Evolutionary conservation across 2,888 invertebrate species (phyloP), one percentile per base, ranked within the genome.

Genomic region (Pegoplata infirma): DNA sequence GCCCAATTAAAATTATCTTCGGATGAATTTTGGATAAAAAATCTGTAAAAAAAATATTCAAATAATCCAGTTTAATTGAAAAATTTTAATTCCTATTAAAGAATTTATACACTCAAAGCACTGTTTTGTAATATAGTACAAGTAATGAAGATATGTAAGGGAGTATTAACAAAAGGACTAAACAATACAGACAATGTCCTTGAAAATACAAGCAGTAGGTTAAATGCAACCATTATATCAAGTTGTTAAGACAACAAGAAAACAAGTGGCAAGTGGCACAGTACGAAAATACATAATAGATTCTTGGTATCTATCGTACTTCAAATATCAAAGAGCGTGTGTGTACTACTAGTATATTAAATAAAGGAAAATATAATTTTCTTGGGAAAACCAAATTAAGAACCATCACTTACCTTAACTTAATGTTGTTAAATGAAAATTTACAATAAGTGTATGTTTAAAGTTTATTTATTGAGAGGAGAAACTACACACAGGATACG

Each of bases 131-230:
- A 25, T 32, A 23, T 23, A 32, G 1, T 32, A 32, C 32, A 32
- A 40, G n/a, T n/a, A 36, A 36, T 36, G 12, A 1, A 36, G 36
- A 36, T 40, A 40, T n/a, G 5, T n/a, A n/a, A 40, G 36, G 36
- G 8, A n/a, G 23, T 23, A 51, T n/a, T n/a, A 49, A 49, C 12
- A 25, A 47, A 61, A 36, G 36, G 36, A 36, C 36, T 36, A 12
- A 36, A 36, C 36, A 36, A 36, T 10, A 40, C n/a, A 32, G 61
- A 32, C 56, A 58, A 67, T 67, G 78, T 75, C 78, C 78, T 79
- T 79, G 78, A 79, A 71, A 75, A 36, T 23, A 32, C 51, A 55
- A 75, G 61, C 61, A 71, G 56, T 71, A 75, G 75, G 71, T 79
- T 79, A 79, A 79, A 79, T 66, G 25, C 14, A 69, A 71, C 25